A percentile compares a stretch with the other conserved stretches of the same genome.
Evolutionary conservation across 1,140 invertebrate species (phyloP).

Genomic region (Halyomorpha halys): DNA sequence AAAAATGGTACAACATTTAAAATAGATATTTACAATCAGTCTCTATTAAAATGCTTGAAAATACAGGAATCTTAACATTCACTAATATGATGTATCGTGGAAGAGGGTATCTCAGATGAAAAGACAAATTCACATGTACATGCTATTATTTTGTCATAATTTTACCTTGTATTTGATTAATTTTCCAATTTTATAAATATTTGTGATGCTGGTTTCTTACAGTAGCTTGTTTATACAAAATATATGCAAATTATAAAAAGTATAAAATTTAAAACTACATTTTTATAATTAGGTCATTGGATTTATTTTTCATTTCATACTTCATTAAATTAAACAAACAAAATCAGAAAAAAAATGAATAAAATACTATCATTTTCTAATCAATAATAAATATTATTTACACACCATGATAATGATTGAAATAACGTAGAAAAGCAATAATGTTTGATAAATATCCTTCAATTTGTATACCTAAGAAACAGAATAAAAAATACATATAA

Average conservation of each 20-base stretch:
- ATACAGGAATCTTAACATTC: neutral
- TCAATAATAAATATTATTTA: neutral
- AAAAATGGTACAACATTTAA: slow-evolving; percentile 1
- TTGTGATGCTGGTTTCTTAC: slow-evolving; percentile 6
- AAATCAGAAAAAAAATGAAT: neutral
- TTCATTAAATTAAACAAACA: neutral
- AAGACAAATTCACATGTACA: neutral
- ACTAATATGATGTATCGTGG: neutral
- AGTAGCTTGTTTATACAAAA: slow-evolving; percentile 6
- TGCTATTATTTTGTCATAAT: neutral
- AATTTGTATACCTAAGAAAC: neutral
- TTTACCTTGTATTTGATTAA: neutral
- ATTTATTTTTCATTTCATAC: neutral
- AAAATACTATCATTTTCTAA: slow-evolving; percentile 1
- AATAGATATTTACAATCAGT: slow-evolving; percentile 15
- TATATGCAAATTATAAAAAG: slow-evolving; percentile 15
- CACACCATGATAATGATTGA: neutral
- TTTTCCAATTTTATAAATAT: slow-evolving; percentile 1
- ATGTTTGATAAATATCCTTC: neutral
- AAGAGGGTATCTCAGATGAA: neutral
- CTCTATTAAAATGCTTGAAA: slow-evolving; percentile 15
- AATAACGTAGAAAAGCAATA: too few species aligned
- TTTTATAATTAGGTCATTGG: slow-evolving; percentile 11
- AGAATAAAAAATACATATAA: neutral
- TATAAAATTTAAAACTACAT: slow-evolving; percentile 12